These are phyloP conservation scores for Euglossa dilemma DNA, from an alignment of 1,140 invertebrate genomes.

Conservation along the genomic window DNA sequence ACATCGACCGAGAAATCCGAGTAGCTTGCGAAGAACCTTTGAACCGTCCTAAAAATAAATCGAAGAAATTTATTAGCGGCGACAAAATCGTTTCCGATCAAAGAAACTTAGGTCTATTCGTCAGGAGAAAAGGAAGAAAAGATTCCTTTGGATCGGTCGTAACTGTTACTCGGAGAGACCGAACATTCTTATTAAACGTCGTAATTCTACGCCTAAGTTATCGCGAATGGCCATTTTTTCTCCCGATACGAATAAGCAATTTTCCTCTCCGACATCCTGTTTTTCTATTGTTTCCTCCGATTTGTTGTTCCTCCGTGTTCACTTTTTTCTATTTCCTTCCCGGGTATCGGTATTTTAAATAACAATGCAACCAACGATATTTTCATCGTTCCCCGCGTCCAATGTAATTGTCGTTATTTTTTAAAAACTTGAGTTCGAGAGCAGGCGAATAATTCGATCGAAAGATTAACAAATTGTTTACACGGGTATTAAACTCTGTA, in stretches of 20 bases:
- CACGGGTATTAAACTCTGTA: not conserved
- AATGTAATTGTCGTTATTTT: not conserved
- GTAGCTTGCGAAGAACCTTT: not conserved
- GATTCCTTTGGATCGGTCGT: not conserved
- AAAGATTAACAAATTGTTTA: conserved; percentile 38
- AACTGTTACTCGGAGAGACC: not conserved
- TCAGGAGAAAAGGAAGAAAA: not conserved
- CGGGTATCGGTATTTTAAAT: not conserved
- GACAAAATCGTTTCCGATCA: not conserved
- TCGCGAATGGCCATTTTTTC: not conserved
- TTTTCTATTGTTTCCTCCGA: not conserved
- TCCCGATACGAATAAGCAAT: not conserved
- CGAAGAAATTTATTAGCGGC: not conserved
- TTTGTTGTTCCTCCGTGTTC: not conserved
- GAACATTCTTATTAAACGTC: not conserved
- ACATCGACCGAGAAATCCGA: not conserved
- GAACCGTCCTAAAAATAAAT: not conserved
- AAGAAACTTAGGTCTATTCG: not conserved
- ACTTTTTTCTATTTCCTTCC: not conserved
- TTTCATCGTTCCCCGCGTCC: not conserved
- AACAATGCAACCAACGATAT: not conserved
- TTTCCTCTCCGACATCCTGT: not conserved
- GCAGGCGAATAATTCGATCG: not conserved
- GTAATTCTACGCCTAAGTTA: not conserved
- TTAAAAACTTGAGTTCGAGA: too few species aligned